Evolutionary conservation across 1,140 invertebrate species (phyloP), one percentile per base, ranked within the genome.

Genomic region (Melipona quadrifasciata): DNA sequence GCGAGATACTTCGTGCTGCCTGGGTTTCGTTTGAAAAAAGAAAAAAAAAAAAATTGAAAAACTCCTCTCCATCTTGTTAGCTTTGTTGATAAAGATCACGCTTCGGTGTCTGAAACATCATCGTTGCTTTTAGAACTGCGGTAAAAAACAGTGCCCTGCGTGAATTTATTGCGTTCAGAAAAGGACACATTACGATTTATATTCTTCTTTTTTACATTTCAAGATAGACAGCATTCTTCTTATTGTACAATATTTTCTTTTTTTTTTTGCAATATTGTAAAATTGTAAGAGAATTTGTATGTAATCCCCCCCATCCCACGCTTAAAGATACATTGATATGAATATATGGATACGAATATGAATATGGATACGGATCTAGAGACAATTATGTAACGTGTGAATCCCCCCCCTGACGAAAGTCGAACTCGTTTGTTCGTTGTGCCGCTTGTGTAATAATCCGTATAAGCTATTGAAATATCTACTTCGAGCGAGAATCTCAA

Each of bases 341-440:
- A 64, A 64, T 58, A 58, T 31, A 67, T 31, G 27, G 64, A 67
- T 34, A 67, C 19, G 65, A 31, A 27, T 34, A 27, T 27, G 24
- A 64, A n/a, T 67, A 67, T 67, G 27, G 65, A 67, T 19, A 67
- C 10, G 39, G 24, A 61, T 57, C 17, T 17, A 31, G 24, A 24
- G 11, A 31, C 17, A 6, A 65, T 4, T 31, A 34, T 34, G n/a
- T 17, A 64, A 64, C n/a, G 19, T 19, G 47, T 34, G 8, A 31
- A 67, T 4, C 17, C 39, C 39, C 5, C 39, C 16, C 27, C n/a
- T 3, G n/a, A 67, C 2, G 61, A 67, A 78, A 78, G 39, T 67
- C n/a, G 39, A 65, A 67, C n/a, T 21, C 17, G 39, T 78, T 65
- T 78, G 70, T 71, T 71, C 68, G 68, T 39, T 19, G 58, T 61